phyloP scores from a whole-genome alignment of 2,797 vertebrate species.

The Gastrophryne carolinensis region DNA sequence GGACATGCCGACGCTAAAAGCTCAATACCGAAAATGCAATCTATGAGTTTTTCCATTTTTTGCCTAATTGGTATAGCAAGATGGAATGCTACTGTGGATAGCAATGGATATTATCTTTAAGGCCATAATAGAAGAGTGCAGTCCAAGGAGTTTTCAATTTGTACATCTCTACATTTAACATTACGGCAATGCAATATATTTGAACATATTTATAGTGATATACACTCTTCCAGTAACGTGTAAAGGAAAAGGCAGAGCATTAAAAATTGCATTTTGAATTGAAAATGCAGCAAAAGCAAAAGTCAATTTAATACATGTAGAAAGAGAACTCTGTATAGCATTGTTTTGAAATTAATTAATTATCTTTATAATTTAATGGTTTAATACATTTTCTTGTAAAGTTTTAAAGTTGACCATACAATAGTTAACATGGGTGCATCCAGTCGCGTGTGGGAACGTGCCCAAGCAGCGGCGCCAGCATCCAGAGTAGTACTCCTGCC shows the following conservation, averaged over 20 bases:
- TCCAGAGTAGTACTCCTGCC: too few relatives aligned
- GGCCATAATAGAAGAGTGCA: slow-evolving; percentile 17
- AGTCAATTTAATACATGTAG: neutral
- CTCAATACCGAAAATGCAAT: slow-evolving; percentile 19
- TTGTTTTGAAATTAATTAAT: neutral
- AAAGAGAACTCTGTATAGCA: neutral
- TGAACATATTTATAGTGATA: slow-evolving; percentile 14
- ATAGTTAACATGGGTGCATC: too few relatives aligned
- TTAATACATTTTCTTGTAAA: too few relatives aligned
- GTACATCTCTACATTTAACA: neutral
- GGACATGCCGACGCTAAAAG: slow-evolving; percentile 19
- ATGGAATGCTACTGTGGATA: slow-evolving; percentile 27
- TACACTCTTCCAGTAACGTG: slow-evolving; percentile 3
- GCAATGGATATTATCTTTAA: slow-evolving; percentile 32
- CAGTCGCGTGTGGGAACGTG: too few relatives aligned
- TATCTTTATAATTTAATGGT: too few relatives aligned
- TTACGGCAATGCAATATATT: slow-evolving; percentile 16
- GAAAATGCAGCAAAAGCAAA: neutral
- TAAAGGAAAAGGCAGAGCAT: slow-evolving; percentile 11
- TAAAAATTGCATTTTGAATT: neutral
- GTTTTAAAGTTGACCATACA: too few relatives aligned
- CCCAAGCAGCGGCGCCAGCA: too few relatives aligned
- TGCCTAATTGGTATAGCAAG: slow-evolving; percentile 37
- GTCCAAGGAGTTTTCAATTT: slow-evolving; percentile 35
- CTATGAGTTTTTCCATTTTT: slow-evolving; percentile 32